phyloP scores from a whole-genome alignment of 2,113 vertebrate genomes.

The Clarias magur region DNA sequence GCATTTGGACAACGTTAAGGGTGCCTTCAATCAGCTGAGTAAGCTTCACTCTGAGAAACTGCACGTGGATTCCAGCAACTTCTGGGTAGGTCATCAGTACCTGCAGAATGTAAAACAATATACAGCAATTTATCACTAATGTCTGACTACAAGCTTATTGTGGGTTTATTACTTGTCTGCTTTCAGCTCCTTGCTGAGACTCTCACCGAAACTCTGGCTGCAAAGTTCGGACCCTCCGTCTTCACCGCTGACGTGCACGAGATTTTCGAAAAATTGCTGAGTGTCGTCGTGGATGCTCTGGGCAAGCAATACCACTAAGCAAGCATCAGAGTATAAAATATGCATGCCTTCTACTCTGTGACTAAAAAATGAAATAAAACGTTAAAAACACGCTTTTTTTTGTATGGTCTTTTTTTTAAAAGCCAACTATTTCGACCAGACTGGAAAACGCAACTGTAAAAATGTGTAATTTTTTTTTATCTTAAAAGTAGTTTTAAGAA shows the following conservation, averaged over 20 bases:
- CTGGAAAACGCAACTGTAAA: neutral
- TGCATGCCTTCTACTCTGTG: neutral
- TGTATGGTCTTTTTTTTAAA: neutral
- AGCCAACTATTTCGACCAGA: neutral
- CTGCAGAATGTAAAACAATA: neutral
- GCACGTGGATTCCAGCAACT: slow-evolving; percentile 62
- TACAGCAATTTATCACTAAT: neutral
- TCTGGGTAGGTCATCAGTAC: slow-evolving; percentile 46
- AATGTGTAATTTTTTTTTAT: neutral
- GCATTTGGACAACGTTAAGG: slow-evolving; percentile 57
- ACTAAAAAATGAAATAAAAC: slow-evolving; percentile 7
- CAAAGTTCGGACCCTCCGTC: slow-evolving; percentile 34
- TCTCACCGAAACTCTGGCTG: slow-evolving; percentile 46
- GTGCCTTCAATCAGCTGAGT: slow-evolving; percentile 46
- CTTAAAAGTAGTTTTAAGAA: neutral
- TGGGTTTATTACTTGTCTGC: neutral
- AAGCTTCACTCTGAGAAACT: slow-evolving; percentile 59
- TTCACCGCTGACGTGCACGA: slow-evolving; percentile 24
- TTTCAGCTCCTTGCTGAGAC: slow-evolving; percentile 45
- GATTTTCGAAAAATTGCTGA: slow-evolving; percentile 52
- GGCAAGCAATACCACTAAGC: slow-evolving; percentile 39
- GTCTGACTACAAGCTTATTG: neutral
- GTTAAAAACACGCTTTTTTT: neutral
- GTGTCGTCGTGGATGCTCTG: slow-evolving; percentile 17
- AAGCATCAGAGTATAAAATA: neutral